Base-by-base conservation (phyloP, 2,113 vertebrate species). In the Galbula dea region DNA sequence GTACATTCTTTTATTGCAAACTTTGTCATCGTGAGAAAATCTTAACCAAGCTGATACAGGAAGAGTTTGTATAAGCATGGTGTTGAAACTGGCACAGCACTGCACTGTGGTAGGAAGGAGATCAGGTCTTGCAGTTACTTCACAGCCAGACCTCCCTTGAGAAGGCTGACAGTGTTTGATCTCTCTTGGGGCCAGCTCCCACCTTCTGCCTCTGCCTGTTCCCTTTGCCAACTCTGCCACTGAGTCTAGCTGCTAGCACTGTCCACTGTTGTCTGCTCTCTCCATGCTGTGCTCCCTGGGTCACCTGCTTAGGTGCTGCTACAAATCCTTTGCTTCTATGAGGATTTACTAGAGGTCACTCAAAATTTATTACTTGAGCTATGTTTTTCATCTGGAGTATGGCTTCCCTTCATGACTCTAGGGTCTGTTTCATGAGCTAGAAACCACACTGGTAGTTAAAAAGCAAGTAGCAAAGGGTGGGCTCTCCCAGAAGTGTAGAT, bases 241-340 rank as follows among this genome's bases (percentile, higher is more conserved):
- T 16, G 9, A 15, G 32, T 45, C 24, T 21, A 51, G 36, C 26
- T 1, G 0, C 37, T 48, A 1, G 0, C 1, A 2, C 32, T 26
- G 11, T 20, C 16, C 39, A 1, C 24, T 10, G 5, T 2, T 29
- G 74, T 12, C n/a, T 83, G 41, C 32, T n/a, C 10, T 41, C 41
- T 26, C 46, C 22, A 0, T 17, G 32, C 32, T 46, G 8, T 32
- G 36, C 15, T 45, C 32, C 45, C 27, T 26, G 12, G 0, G 3
- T 9, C 9, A 22, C 22, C 9, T 29, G 6, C 26, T 67, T 43
- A 55, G n/a, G 15, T 73, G 10, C 34, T 74, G 85, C 41, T 65
- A 18, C 12, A 22, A 24, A 73, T 24, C 18, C 6, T 0, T 49
- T 61, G 22, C 37, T 87, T 79, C 41, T 57, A 15, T 51, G 6